These are phyloP conservation scores for Ficedula albicollis DNA, from an alignment of 2,797 vertebrate genomes.

Conservation along the genomic window DNA sequence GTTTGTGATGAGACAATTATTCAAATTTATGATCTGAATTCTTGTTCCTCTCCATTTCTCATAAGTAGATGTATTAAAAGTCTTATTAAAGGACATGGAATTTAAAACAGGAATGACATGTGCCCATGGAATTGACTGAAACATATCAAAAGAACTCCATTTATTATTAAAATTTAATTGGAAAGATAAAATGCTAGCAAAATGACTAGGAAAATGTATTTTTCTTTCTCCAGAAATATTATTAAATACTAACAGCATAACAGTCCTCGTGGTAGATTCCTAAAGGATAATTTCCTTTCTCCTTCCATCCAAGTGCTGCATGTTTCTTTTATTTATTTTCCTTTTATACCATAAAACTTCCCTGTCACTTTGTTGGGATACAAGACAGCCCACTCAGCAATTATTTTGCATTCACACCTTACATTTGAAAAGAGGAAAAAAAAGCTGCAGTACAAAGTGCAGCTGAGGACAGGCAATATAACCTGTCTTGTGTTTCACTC, in stretches of 20 bases:
- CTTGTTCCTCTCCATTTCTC: neutral
- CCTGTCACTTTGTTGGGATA: constrained; percentile 43
- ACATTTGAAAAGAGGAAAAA: neutral
- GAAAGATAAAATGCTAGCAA: constrained; percentile 2
- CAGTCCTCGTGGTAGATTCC: neutral
- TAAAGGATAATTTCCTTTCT: constrained; percentile 6
- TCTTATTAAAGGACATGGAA: neutral
- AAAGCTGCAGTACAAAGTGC: constrained; percentile 17
- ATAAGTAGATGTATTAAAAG: neutral
- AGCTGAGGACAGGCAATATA: constrained; percentile 49
- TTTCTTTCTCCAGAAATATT: constrained; percentile 2
- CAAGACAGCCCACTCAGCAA: constrained; percentile 43
- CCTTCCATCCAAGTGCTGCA: neutral
- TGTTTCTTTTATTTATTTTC: constrained; percentile 50
- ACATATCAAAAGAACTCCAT: neutral
- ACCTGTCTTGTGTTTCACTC: constrained; percentile 32
- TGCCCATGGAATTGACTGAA: neutral
- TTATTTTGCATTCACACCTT: constrained; percentile 52
- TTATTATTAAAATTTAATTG: constrained; percentile 2
- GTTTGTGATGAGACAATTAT: neutral
- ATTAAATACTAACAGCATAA: neutral
- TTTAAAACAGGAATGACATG: neutral
- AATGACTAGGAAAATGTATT: neutral
- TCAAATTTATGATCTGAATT: neutral
- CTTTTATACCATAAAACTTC: constrained; percentile 42